A percentile compares a stretch with the other conserved stretches of the same genome.
phyloP scores from a whole-genome alignment of 2,888 invertebrate genomes.

The Agrotis segetum region DNA sequence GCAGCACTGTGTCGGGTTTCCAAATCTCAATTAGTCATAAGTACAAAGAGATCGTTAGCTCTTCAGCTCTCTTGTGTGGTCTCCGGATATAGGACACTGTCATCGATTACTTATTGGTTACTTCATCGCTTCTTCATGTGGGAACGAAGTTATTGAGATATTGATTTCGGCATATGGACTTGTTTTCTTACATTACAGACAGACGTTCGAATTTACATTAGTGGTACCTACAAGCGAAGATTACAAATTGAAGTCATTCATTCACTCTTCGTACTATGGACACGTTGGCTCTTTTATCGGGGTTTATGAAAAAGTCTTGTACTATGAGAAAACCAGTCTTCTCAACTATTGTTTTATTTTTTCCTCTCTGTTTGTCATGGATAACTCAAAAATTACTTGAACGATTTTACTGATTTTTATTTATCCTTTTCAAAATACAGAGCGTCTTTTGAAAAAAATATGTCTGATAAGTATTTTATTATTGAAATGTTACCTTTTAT shows the following conservation, averaged over 20 bases:
- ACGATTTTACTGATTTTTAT: too few relatives aligned
- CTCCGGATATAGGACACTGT: constrained; percentile 32
- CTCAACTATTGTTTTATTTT: too few relatives aligned
- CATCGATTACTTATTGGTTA: constrained; percentile 12
- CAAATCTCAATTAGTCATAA: constrained; percentile 57
- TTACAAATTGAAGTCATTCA: background rate
- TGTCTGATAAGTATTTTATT: too few relatives aligned
- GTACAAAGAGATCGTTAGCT: constrained; percentile 33
- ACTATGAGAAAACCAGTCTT: too few relatives aligned
- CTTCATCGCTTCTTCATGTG: constrained; percentile 7
- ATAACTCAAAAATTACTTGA: too few relatives aligned
- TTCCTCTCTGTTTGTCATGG: too few relatives aligned
- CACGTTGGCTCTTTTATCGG: too few relatives aligned
- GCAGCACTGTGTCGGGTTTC: constrained; percentile 43
- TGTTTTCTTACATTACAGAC: background rate
- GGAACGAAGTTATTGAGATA: background rate
- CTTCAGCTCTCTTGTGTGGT: constrained; percentile 47
- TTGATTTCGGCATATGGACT: background rate
- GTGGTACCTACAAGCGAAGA: background rate
- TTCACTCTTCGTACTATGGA: too few relatives aligned
- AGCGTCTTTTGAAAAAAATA: too few relatives aligned
- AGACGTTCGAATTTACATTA: background rate
- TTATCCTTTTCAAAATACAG: too few relatives aligned
- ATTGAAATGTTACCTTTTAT: too few relatives aligned
- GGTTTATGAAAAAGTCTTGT: too few relatives aligned